Percentiles rank a stretch among this genome's conserved stretches.
Conservation (phyloP, 2,888 invertebrate genomes). For the Tromatobia lineatoria region DNA sequence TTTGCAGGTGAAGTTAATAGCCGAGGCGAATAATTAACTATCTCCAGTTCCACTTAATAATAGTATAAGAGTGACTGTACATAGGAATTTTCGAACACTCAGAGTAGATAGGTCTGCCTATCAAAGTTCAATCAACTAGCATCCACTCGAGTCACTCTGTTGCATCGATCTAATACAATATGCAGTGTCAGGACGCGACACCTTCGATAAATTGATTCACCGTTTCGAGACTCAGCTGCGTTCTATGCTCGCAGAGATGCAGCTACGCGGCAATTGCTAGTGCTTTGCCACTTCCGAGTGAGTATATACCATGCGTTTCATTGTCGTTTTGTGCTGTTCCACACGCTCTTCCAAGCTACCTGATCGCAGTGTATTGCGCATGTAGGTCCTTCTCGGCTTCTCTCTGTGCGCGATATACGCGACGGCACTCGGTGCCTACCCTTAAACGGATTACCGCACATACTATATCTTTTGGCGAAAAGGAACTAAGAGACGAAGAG, state of each 20-base stretch:
- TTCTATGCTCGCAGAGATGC: neutral
- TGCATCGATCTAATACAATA: constrained; percentile 35
- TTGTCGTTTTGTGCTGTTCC: constrained; percentile 33
- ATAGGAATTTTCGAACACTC: constrained; percentile 3
- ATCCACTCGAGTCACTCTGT: constrained; percentile 5
- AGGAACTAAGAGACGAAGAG: constrained; percentile 52
- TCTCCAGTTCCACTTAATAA: neutral
- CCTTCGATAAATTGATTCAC: constrained; percentile 58
- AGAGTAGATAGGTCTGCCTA: neutral
- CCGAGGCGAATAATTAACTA: neutral
- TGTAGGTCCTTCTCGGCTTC: constrained; percentile 19
- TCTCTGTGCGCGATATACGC: constrained; percentile 12
- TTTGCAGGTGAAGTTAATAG: neutral
- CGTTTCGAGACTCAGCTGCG: neutral
- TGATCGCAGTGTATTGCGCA: neutral
- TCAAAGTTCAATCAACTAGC: constrained; percentile 31
- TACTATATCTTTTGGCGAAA: constrained; percentile 68
- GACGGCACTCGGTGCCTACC: constrained; percentile 37
- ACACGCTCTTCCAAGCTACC: constrained; percentile 34
- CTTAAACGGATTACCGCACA: constrained; percentile 68
- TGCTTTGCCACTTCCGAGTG: constrained; percentile 22
- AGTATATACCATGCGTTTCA: constrained; percentile 7
- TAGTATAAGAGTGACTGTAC: neutral
- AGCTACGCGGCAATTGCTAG: constrained; percentile 23
- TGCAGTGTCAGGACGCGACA: constrained; percentile 42